Conservation (phyloP, 2,797 vertebrate species). For the Chiropotes sagulatus region DNA sequence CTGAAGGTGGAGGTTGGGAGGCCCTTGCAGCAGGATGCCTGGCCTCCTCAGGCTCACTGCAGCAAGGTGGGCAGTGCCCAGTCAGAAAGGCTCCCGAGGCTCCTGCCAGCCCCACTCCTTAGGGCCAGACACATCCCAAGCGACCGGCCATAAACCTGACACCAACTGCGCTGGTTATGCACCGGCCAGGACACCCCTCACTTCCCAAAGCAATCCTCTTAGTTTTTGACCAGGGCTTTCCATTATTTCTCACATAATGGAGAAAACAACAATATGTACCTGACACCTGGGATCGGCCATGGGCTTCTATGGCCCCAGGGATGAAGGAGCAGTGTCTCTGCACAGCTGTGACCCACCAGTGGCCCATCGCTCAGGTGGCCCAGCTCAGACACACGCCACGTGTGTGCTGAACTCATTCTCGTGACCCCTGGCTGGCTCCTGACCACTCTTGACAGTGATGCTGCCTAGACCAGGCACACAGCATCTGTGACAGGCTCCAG, state of each 20-base stretch:
- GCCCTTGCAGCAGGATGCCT: background rate
- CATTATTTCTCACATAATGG: background rate
- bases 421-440: background rate
- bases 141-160: background rate
- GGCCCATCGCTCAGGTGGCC: background rate
- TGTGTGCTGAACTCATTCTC: background rate
- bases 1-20: background rate
- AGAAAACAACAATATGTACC: background rate
- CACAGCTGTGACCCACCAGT: background rate
- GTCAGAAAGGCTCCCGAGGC: background rate
- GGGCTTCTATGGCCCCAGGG: too few species aligned
- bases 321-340: background rate
- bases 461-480: background rate
- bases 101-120: background rate
- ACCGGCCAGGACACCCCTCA: background rate
- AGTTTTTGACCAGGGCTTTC: background rate
- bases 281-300: background rate
- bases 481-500: background rate
- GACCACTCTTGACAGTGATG: background rate
- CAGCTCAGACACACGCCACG: background rate
- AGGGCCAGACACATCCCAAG: background rate
- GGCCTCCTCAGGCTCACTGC: background rate
- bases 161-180: accelerated
- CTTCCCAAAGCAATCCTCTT: background rate
- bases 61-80: background rate